These are phyloP conservation scores for Apistogramma diplotaenia DNA, from an alignment of 2,113 vertebrate species.

Conservation along the genomic window DNA sequence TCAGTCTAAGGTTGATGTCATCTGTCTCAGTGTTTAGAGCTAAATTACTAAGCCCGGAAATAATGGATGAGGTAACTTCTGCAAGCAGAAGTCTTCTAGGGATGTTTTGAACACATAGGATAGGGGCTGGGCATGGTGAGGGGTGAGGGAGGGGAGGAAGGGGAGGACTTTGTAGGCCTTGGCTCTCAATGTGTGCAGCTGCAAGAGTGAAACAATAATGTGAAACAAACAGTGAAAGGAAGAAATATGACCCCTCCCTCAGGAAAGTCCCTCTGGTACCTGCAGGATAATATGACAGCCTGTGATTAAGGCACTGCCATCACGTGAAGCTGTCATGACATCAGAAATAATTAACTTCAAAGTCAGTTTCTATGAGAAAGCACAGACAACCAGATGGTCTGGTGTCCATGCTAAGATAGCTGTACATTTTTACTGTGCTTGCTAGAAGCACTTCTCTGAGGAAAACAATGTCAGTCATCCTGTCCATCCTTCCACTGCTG, in stretches of 20 bases:
- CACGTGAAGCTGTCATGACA: conserved; percentile 21
- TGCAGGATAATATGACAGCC: conserved; percentile 1
- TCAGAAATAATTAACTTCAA: conserved; percentile 20
- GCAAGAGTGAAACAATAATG: conserved; percentile 60
- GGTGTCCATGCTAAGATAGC: background rate
- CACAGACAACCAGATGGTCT: background rate
- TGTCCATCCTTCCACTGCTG: background rate
- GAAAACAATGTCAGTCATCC: background rate
- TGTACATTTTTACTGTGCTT: background rate
- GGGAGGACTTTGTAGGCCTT: conserved; percentile 69
- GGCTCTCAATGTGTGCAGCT: conserved; percentile 59
- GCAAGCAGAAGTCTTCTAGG: conserved; percentile 62
- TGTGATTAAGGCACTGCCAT: conserved; percentile 1
- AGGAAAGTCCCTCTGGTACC: conserved; percentile 16
- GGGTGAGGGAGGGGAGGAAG: conserved; percentile 77
- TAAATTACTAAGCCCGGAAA: conserved; percentile 35
- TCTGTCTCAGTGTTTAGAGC: conserved; percentile 38
- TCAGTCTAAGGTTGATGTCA: conserved; percentile 22
- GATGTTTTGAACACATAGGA: conserved; percentile 83
- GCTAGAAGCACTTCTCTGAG: background rate
- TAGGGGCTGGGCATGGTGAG: conserved; percentile 48
- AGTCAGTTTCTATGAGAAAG: background rate
- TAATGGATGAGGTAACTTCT: conserved; percentile 78
- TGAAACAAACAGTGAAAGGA: conserved; percentile 53
- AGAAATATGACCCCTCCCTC: conserved; percentile 43